Conservation (phyloP, 1,140 invertebrate species). For the Apis dorsata region DNA sequence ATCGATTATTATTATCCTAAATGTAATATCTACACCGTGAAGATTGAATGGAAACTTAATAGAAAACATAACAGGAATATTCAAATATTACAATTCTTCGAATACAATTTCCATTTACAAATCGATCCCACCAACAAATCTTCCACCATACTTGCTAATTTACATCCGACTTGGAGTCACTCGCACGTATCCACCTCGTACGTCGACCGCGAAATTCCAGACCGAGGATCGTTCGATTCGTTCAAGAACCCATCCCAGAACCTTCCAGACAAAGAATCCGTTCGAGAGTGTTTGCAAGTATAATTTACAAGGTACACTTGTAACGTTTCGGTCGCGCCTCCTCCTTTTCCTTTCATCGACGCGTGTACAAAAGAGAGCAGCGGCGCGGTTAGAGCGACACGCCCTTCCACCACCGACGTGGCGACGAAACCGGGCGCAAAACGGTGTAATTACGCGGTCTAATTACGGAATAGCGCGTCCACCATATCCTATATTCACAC, state of each 20-base stretch:
- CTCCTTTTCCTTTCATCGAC: slow-evolving; percentile 53
- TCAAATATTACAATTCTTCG: too few species aligned
- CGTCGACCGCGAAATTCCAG: background rate
- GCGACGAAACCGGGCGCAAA: slow-evolving; percentile 29
- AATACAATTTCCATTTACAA: too few species aligned
- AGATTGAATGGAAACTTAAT: too few species aligned
- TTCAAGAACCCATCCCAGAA: background rate
- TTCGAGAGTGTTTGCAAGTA: background rate
- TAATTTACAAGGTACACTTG: slow-evolving; percentile 11
- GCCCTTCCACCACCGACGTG: slow-evolving; percentile 19
- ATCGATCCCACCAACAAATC: too few species aligned
- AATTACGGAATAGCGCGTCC: slow-evolving; percentile 54
- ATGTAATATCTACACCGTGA: too few species aligned
- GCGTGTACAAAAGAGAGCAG: slow-evolving; percentile 19
- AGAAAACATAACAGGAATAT: too few species aligned
- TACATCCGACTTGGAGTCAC: background rate
- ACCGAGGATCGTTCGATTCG: background rate
- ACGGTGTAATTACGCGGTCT: slow-evolving; percentile 54
- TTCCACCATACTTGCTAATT: background rate
- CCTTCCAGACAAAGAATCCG: background rate
- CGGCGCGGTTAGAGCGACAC: slow-evolving; percentile 30
- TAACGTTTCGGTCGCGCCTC: background rate
- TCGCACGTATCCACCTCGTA: background rate
- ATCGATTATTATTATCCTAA: too few species aligned
- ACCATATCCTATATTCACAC: background rate